phyloP scores from a whole-genome alignment of 2,113 vertebrate genomes.

The Sporophila hypoxantha region DNA sequence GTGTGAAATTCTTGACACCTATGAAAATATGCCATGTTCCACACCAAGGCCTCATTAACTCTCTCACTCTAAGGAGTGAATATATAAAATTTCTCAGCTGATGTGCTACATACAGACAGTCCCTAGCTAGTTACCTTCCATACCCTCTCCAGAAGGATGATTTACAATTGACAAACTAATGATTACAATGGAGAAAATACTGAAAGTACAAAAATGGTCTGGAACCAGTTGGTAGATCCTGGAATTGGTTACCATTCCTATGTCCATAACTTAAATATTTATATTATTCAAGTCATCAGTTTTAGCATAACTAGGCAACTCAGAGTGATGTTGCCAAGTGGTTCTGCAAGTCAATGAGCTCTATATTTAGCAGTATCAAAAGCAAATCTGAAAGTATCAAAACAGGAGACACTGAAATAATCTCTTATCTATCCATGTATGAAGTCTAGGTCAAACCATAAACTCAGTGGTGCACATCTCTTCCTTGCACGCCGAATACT shows the following conservation, averaged over 20 bases:
- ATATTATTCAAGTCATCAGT: neutral
- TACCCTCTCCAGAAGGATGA: neutral
- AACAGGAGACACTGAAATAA: neutral
- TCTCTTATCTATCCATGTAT: neutral
- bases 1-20: neutral
- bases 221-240: neutral
- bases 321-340: neutral
- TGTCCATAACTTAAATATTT: neutral
- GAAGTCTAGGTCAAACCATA: neutral
- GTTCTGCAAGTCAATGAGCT: neutral
- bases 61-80: neutral
- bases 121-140: neutral
- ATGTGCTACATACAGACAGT: neutral
- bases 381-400: neutral
- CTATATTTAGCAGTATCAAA: neutral
- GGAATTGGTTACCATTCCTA: neutral
- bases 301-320: neutral
- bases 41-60: neutral
- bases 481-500: fast-evolving
- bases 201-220: neutral
- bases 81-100: neutral
- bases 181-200: neutral
- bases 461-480: neutral
- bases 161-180: neutral
- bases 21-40: neutral